Evolutionary conservation across 2,888 invertebrate species (phyloP), one percentile per base, ranked within the genome.

Genomic region (Orchesella flavescens): DNA sequence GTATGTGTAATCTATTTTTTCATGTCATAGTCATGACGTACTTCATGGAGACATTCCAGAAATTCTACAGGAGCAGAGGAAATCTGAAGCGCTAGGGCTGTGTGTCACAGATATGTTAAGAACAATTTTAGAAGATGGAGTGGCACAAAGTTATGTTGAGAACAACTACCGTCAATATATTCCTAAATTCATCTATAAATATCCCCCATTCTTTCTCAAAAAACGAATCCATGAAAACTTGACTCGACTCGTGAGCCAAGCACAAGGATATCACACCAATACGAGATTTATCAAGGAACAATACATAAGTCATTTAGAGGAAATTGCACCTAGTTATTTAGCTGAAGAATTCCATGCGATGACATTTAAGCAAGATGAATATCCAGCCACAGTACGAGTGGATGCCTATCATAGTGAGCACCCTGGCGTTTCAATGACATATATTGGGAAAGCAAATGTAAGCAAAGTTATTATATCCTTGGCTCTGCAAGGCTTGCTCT

Each of bases 51-150:
- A 93, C 89, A 94, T 97, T 86, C 92, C 94, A 9, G 96, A 96
- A 89, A 93, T 96, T 83, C 92, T 93, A 84, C 95, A 94, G 90
- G 94, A 95, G 74, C 93, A 94, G 82, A 93, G 94, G 88, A 94
- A 94, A 89, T 92, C 93, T 83, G 94, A 95, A 90, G 92, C 96
- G 1, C 91, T 96, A 76, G 97, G 97, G 0, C 91, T 97, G 73
- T 95, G 95, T 12, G 95, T 96, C 77, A 93, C 95, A 73, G 96
- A 97, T 90, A 96, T 97, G 95, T 94, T 93, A 84, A 93, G 96
- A 87, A 94, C 95, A 55, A 94, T 94, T 91, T 90, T 94, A n/a
- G 96, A 96, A 89, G 93, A 94, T 88, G 93, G 93, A 76, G 90
- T 93, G 84, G 91, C 93, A 0, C 91, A 92, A 72, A 94, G 94